Evolutionary conservation across 2,888 invertebrate species (phyloP), one percentile per base, ranked within the genome.

Genomic region (Lathronympha strigana): DNA sequence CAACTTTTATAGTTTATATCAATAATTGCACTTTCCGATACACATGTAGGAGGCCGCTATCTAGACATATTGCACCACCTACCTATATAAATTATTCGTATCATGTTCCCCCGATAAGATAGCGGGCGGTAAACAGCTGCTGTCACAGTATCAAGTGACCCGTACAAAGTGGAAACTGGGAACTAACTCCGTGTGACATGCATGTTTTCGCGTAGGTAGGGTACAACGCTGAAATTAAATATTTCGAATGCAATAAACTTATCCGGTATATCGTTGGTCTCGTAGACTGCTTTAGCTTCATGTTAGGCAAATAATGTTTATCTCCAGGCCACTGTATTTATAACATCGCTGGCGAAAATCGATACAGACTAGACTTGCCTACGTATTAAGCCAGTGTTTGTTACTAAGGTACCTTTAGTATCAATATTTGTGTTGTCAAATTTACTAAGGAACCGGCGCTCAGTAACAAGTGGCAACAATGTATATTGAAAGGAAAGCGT

Each of bases 401-500:
- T 43, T 61, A 51, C 50, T 21, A 23, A 58, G 25, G 25, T 28
- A 50, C 17, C 9, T 60, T 36, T 21, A 33, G 11, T 53, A 19
- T 51, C 40, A 36, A 47, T 47, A 47, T 47, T 45, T 54, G 57
- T 57, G n/a, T 45, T 45, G 43, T 45, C 19, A 8, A 31, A 19
- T 31, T 31, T 31, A 45, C 6, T 43, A 17, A 43, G 28, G 43
- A 45, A 55, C 40, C 31, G 19, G 43, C 28, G 55, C 19, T 43
- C 50, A 43, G 51, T 51, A 64, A 60, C 51, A 60, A 33, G 51
- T 53, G 58, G 64, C 58, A 63, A 63, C 69, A 70, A 68, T 75
- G 74, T 81, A 61, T 76, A 76, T 75, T 78, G 54, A 79, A 79
- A 77, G 74, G 72, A 66, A 76, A 76, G 70, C 66, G 73, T 78